Evolutionary conservation across 2,888 invertebrate species (phyloP), one percentile per base, ranked within the genome.

Genomic region (Tinea pellionella): DNA sequence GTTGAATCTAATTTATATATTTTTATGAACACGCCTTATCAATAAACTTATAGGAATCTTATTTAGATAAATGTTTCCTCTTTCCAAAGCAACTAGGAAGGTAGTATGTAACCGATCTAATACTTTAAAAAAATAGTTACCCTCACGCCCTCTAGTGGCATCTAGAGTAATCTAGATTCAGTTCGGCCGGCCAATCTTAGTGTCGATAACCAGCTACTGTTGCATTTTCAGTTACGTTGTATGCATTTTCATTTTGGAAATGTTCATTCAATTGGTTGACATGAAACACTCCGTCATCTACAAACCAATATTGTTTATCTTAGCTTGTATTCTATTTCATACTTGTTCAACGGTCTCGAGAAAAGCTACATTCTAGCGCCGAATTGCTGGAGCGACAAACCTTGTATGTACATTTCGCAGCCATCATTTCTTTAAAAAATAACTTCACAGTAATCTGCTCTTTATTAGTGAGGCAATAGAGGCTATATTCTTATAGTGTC

Each of bases 271-370:
- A 47, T 47, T 47, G 47, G 47, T 16, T 47, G 47, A 47, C 8
- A 47, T 47, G 15, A 4, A 47, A 47, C 16, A 42, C n/a, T 42
- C 13, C 42, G 47, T 47, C 47, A 53, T 24, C n/a, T 24, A 18
- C 53, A 53, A 53, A 53, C 18, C 53, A 47, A 47, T 47, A 53
- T 53, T n/a, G n/a, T n/a, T n/a, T 53, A 53, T 53, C n/a, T 18
- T 53, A 4, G 15, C 53, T 9, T 47, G 53, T 53, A 53, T 53
- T 53, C 53, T 24, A 53, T 53, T 53, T 24, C 47, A 53, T 57
- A 11, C 30, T 57, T 57, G 57, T 57, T 57, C 57, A 57, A 57
- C 57, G 57, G 19, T 55, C 55, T 32, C 57, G 57, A 11, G 13
- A 57, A 57, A 57, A 32, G 57, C n/a, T 24, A 24, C 57, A 32